Conservation (phyloP, 2,888 invertebrate species). For the Sarcophaga subvicina region DNA sequence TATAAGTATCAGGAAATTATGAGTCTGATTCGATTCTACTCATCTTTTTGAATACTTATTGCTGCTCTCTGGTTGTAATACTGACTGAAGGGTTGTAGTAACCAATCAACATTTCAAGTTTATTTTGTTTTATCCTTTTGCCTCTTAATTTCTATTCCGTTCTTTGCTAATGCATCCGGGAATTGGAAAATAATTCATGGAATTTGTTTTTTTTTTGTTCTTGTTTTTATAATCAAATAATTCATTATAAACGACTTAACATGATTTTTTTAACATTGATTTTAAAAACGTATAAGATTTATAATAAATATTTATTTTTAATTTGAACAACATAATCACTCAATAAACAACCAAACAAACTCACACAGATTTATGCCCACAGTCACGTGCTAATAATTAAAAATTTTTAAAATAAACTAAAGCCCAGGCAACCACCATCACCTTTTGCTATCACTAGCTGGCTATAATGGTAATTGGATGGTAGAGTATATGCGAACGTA, state of each 20-base stretch:
- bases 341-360: slow-evolving; percentile 46
- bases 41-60: too few relatives aligned
- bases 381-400: slow-evolving; percentile 67
- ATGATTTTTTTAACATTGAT: slow-evolving; percentile 62
- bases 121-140: neutral
- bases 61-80: too few relatives aligned
- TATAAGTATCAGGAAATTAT: too few relatives aligned
- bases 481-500: too few relatives aligned
- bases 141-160: neutral
- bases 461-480: too few relatives aligned
- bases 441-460: neutral
- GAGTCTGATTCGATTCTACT: too few relatives aligned
- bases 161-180: neutral
- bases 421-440: neutral
- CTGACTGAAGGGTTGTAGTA: too few relatives aligned
- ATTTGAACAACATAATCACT: slow-evolving; percentile 63
- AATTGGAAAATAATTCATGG: neutral
- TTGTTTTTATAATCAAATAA: slow-evolving; percentile 11
- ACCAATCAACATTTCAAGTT: neutral
- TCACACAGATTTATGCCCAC: slow-evolving; percentile 24
- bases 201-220: neutral
- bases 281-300: slow-evolving; percentile 55
- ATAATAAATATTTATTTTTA: slow-evolving; percentile 66
- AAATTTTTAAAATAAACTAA: slow-evolving; percentile 46
- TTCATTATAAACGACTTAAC: slow-evolving; percentile 49